phyloP scores from a whole-genome alignment of 1,140 invertebrate genomes.

The Lineus longissimus region DNA sequence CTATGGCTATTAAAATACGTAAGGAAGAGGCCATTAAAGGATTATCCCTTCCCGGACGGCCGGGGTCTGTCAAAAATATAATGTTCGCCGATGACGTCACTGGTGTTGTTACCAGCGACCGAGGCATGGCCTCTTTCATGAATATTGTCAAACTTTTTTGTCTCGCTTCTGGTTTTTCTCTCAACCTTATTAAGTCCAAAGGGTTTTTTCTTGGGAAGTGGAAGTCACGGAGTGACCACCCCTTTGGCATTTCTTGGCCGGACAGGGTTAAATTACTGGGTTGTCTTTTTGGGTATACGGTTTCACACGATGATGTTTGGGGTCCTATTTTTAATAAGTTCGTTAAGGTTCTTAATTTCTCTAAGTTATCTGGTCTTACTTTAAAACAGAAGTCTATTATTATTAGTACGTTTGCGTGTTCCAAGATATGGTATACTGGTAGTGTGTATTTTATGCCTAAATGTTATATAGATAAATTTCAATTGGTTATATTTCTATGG shows the following conservation, averaged over 20 bases:
- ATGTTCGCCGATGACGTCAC: no score
- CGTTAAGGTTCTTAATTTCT: constrained; percentile 12
- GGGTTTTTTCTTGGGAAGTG: constrained; percentile 26
- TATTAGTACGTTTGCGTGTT: constrained; percentile 23
- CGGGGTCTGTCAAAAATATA: background rate
- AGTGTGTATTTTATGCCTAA: constrained; percentile 16
- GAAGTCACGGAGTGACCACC: constrained; percentile 21
- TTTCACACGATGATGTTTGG: constrained; percentile 23
- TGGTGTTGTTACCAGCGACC: no score
- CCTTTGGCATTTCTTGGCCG: constrained; percentile 26
- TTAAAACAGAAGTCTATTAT: constrained; percentile 22
- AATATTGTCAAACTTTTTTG: no score
- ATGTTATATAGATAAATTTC: constrained; percentile 1
- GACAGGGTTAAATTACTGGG: constrained; percentile 22
- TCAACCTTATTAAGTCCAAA: constrained; percentile 23
- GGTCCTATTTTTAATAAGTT: constrained; percentile 18
- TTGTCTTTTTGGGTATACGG: constrained; percentile 19
- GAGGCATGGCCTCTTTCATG: no score
- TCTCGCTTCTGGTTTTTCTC: no score
- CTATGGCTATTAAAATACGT: background rate
- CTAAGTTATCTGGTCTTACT: constrained; percentile 16
- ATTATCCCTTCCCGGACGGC: no score
- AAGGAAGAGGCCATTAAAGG: background rate
- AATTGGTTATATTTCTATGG: constrained; percentile 6
- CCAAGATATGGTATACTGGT: constrained; percentile 24